phyloP scores from a whole-genome alignment of 2,113 vertebrate genomes.

The Hystrix brachyura region DNA sequence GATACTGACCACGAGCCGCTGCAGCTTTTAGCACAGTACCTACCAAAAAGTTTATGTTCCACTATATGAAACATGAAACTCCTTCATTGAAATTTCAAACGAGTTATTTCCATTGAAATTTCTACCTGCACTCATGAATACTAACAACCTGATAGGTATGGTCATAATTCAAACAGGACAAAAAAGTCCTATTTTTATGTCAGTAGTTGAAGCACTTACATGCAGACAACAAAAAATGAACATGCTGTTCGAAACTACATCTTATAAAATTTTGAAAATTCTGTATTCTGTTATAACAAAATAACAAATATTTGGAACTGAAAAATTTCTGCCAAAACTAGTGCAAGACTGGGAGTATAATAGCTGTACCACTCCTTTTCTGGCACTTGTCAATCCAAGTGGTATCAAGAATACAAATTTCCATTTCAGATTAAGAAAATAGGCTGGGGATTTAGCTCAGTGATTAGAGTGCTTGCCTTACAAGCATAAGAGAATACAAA shows the following conservation, averaged over 20 bases:
- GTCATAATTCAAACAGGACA: not conserved
- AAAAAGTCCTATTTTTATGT: not conserved
- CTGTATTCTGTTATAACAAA: not conserved
- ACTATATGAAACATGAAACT: not conserved
- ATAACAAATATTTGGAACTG: not conserved
- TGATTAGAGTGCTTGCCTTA: too few species aligned
- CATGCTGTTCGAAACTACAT: not conserved
- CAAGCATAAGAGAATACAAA: not conserved
- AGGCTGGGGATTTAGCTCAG: too few species aligned
- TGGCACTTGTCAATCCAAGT: not conserved
- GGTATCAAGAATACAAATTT: not conserved
- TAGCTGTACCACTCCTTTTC: not conserved
- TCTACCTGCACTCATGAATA: not conserved
- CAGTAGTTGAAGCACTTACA: not conserved
- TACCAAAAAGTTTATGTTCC: not conserved
- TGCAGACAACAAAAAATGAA: not conserved
- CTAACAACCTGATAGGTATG: not conserved
- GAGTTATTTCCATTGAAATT: not conserved
- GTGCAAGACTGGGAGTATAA: not conserved
- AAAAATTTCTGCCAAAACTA: not conserved
- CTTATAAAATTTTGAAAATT: not conserved
- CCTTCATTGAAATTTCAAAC: not conserved
- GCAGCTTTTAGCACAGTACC: not conserved
- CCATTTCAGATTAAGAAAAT: not conserved
- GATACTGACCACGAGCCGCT: not conserved